Evolutionary conservation across 2,113 vertebrate genomes (phyloP), one percentile per base, ranked within the genome.

Genomic region (Numida meleagris): DNA sequence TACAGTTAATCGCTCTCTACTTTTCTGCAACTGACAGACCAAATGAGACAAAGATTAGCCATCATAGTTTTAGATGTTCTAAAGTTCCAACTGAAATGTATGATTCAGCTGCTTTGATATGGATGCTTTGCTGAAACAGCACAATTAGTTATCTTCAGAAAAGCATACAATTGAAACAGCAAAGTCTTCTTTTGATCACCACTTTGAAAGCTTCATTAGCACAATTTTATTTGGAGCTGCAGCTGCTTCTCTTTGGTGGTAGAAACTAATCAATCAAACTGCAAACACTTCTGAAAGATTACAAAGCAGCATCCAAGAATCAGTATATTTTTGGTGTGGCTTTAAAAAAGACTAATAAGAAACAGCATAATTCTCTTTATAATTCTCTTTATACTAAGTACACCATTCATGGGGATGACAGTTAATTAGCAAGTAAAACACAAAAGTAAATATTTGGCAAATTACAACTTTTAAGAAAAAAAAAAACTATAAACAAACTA

Each of bases 171-270:
- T 78, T 97, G 95, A 95, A 96, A 96, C 85, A 96, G 86, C 84
- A 86, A 96, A 96, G 88, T 86, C 91, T 92, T 84, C 78, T 96
- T 96, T 97, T 97, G 95, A 96, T 96, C 95, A 96, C 82, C 58
- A 50, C 88, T 96, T 94, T 96, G 92, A 97, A 97, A 96, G 94
- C 93, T 94, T 97, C 97, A 97, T 97, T 97, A 97, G 62, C 84
- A 88, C 89, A 93, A 36, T 96, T 95, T 94, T 95, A 95, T 96
- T 96, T 88, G 94, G 83, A 86, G 74, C 75, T 89, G 95, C 96
- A 96, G 96, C 96, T 97, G 96, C 88, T 95, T 96, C 83, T 93
- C 83, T 95, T 86, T 95, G 89, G 88, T 92, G 75, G 75, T 87
- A 61, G 65, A 94, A 96, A 95, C 89, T 96, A 96, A 96, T 96